Percentiles rank a stretch among this genome's conserved stretches.
These are phyloP conservation scores for Onchidella celtica DNA, from an alignment of 2,888 invertebrate genomes.

Conservation along the genomic window DNA sequence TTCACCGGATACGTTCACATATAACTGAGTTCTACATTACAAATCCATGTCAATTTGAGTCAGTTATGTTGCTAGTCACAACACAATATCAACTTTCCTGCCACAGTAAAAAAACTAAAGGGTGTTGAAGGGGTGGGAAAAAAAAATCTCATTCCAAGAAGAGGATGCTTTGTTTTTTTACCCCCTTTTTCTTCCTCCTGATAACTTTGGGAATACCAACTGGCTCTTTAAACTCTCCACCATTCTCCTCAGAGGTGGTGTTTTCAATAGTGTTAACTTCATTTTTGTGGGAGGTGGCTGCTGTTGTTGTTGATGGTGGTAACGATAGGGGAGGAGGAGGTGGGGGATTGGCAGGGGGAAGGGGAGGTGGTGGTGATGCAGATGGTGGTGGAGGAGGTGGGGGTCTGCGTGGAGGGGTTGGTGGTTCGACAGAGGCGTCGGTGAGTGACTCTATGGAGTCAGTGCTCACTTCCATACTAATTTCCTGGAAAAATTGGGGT, in stretches of 20 bases:
- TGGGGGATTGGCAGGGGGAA: too few relatives aligned
- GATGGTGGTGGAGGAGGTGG: conserved; percentile 37
- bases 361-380: too few relatives aligned
- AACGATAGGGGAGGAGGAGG: background rate
- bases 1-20: too few relatives aligned
- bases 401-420: conserved; percentile 2
- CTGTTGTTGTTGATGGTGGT: background rate
- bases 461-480: conserved; percentile 23
- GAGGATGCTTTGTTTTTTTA: background rate
- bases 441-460: conserved; percentile 22
- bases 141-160: background rate
- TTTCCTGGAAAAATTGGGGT: conserved; percentile 37
- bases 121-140: background rate
- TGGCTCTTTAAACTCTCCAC: conserved; percentile 38
- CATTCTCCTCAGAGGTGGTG: background rate
- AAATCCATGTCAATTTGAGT: too few relatives aligned
- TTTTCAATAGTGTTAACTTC: conserved; percentile 6
- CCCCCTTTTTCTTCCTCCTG: conserved; percentile 41
- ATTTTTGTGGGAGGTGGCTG: conserved; percentile 1
- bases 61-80: too few relatives aligned
- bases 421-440: background rate
- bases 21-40: too few relatives aligned
- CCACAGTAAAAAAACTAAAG: background rate
- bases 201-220: conserved; percentile 36
- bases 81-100: background rate